These are phyloP conservation scores for Drosophila mimetica DNA, from an alignment of 2,888 invertebrate species.

Conservation along the genomic window DNA sequence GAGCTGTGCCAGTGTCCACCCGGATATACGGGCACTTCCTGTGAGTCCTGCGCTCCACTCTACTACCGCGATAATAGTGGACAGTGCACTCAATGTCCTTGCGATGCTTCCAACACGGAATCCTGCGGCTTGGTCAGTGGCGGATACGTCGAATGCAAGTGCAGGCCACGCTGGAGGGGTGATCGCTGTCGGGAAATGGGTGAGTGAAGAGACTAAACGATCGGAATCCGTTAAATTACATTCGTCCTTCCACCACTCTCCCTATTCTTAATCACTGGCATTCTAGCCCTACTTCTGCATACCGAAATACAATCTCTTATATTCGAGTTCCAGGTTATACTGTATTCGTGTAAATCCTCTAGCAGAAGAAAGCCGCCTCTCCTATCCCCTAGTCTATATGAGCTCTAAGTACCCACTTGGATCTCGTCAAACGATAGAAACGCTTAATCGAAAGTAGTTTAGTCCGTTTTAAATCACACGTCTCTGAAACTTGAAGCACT, in stretches of 20 bases:
- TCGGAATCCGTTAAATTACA: not conserved
- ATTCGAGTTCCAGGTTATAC: slow-evolving; percentile 4
- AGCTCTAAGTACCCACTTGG: slow-evolving; percentile 11
- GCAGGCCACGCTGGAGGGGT: slow-evolving; percentile 89
- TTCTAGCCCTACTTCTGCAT: slow-evolving; percentile 25
- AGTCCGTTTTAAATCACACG: not conserved
- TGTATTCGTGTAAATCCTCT: slow-evolving; percentile 22
- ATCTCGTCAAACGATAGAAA: not conserved
- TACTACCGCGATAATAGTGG: slow-evolving; percentile 88
- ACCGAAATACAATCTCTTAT: slow-evolving; percentile 2
- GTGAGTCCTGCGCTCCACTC: slow-evolving; percentile 90
- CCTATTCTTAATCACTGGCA: slow-evolving; percentile 12
- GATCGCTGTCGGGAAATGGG: slow-evolving; percentile 87
- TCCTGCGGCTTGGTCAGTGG: slow-evolving; percentile 86
- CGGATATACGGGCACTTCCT: slow-evolving; percentile 93
- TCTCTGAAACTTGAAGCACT: not conserved
- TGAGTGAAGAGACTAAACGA: slow-evolving; percentile 80
- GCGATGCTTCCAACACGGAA: slow-evolving; percentile 85
- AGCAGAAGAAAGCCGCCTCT: slow-evolving; percentile 16
- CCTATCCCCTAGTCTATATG: slow-evolving; percentile 3
- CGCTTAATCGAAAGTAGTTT: not conserved
- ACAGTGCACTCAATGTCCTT: slow-evolving; percentile 88
- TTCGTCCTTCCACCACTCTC: not conserved
- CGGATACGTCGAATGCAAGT: slow-evolving; percentile 89
- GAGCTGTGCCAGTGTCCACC: slow-evolving; percentile 94